Evolutionary conservation across 2,888 invertebrate genomes (phyloP), one percentile per base, ranked within the genome.

Genomic region (Agonopterix subpropinquella): DNA sequence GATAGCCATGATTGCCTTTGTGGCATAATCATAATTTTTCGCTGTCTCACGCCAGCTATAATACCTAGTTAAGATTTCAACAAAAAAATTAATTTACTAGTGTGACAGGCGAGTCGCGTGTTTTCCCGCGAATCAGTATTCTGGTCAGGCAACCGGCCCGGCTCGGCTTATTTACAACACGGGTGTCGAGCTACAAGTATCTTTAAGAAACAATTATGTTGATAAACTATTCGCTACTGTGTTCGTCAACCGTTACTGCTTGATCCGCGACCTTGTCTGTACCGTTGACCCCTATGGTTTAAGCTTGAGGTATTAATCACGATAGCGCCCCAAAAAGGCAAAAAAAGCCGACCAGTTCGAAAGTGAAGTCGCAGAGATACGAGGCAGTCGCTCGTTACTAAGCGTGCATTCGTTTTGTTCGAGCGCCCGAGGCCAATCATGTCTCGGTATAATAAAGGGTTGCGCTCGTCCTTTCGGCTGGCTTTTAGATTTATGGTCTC

Each of bases 401-500:
- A 78, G 79, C 79, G 77, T 59, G 61, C 62, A 48, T 82, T 80
- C 81, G 77, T 77, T 81, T 77, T 71, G 77, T 74, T 71, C 70
- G 70, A 80, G 71, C 77, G 83, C 86, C 80, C 65, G 76, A 72
- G 87, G 87, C 77, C 82, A 82, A 85, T 86, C 87, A 87, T 85
- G 87, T 79, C 85, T 80, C 69, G 74, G 70, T 73, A 72, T 86
- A 87, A 87, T 86, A 82, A 83, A 84, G 85, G 86, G 82, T 75
- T 84, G 78, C 68, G 75, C 68, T 67, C 76, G 80, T 79, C 80
- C 74, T 76, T 75, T 77, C 67, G 65, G 80, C 61, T 67, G 72
- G 62, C 72, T 70, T 72, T 73, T 69, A 80, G 80, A 85, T 87
- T 85, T 87, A 86, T 85, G 67, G 74, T 48, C 58, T 53, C 62